Percentiles rank a stretch among this genome's conserved stretches.
These are phyloP conservation scores for Elanus axillaris DNA, from an alignment of 2,113 vertebrate species.

Conservation along the genomic window DNA sequence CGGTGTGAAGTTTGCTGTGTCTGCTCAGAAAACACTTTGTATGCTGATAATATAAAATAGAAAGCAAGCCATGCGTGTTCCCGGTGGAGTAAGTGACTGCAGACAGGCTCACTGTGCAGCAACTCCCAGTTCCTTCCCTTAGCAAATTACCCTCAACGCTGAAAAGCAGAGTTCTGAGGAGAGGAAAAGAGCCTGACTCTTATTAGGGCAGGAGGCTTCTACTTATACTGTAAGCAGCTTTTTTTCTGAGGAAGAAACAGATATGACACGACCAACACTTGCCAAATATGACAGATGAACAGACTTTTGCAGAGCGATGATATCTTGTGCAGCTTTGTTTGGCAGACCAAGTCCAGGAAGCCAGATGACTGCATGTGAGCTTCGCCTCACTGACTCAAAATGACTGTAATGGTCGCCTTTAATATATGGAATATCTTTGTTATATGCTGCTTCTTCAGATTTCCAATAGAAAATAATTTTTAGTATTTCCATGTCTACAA, in stretches of 20 bases:
- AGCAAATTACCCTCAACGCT: not conserved
- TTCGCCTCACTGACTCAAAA: not conserved
- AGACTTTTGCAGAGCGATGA: not conserved
- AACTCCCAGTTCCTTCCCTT: not conserved
- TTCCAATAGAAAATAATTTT: not conserved
- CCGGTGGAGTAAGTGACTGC: not conserved
- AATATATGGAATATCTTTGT: not conserved
- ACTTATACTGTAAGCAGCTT: not conserved
- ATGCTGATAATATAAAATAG: not conserved
- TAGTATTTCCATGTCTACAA: not conserved
- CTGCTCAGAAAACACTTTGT: not conserved
- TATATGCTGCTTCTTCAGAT: not conserved
- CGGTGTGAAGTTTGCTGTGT: not conserved
- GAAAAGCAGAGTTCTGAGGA: not conserved
- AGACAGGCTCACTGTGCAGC: not conserved
- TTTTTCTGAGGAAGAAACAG: not conserved
- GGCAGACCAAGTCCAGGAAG: not conserved
- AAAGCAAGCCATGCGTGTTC: not conserved
- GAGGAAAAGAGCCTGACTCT: not conserved
- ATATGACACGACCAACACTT: not conserved
- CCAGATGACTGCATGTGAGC: not conserved
- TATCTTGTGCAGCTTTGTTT: conserved; percentile 8
- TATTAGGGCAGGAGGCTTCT: not conserved
- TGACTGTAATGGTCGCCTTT: not conserved
- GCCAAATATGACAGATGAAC: conserved; percentile 34